Conservation (phyloP, 2,113 vertebrate genomes). For the Campylomormyrus tamandua region DNA sequence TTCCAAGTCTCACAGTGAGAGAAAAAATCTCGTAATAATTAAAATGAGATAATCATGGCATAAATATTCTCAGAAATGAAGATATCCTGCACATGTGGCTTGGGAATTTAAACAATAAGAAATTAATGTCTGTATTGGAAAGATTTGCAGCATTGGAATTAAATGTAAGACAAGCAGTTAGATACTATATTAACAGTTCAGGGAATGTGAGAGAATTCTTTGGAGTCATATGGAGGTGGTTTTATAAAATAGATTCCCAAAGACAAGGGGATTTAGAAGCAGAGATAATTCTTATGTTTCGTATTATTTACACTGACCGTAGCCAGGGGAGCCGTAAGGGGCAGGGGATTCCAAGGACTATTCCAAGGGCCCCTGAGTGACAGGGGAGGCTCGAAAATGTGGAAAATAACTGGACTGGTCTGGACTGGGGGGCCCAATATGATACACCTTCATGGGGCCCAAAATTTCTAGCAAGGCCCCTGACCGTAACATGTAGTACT, state of each 20-base stretch:
- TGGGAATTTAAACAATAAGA: slow-evolving; percentile 57
- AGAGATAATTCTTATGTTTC: not conserved
- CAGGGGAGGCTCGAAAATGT: too few relatives aligned
- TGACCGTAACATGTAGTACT: not conserved
- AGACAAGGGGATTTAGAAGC: slow-evolving; percentile 7
- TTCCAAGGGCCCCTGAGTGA: too few relatives aligned
- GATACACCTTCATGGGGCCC: too few relatives aligned
- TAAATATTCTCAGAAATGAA: slow-evolving; percentile 47
- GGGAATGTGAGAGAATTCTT: slow-evolving; percentile 18
- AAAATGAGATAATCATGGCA: slow-evolving; percentile 40
- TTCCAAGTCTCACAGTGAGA: slow-evolving; percentile 1
- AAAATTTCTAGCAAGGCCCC: too few relatives aligned
- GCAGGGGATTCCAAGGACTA: too few relatives aligned
- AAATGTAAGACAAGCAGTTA: slow-evolving; percentile 3
- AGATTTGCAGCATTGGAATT: slow-evolving; percentile 45
- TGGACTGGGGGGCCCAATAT: too few relatives aligned
- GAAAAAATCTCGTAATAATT: slow-evolving; percentile 39
- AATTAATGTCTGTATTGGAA: slow-evolving; percentile 59
- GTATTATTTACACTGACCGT: not conserved
- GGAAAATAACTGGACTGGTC: too few relatives aligned
- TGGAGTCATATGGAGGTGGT: slow-evolving; percentile 17
- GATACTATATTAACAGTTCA: slow-evolving; percentile 15
- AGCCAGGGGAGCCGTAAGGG: not conserved
- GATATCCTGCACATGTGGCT: slow-evolving; percentile 26
- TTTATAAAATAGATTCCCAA: slow-evolving; percentile 15